Conservation (phyloP, 2,797 vertebrate genomes). For the Xenentodon cancila region DNA sequence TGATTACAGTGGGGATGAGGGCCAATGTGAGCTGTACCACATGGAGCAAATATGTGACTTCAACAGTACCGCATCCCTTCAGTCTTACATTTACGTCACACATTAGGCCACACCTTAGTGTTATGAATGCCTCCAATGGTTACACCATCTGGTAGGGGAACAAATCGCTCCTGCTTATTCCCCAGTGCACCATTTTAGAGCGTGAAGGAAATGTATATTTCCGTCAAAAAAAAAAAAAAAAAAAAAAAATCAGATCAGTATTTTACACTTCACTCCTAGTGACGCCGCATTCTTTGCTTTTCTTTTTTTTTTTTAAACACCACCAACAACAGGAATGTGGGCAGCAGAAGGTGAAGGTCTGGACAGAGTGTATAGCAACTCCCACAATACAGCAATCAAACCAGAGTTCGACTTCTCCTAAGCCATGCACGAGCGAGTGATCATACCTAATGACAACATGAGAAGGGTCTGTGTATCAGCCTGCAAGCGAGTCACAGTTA, state of each 20-base stretch:
- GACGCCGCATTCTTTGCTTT: slow-evolving; percentile 6
- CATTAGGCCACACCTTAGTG: slow-evolving; percentile 58
- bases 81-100: slow-evolving; percentile 29
- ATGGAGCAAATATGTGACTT: slow-evolving; percentile 41
- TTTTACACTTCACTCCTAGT: not conserved
- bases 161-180: slow-evolving; percentile 50
- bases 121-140: slow-evolving; percentile 63
- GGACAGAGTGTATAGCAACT: slow-evolving; percentile 36
- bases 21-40: slow-evolving; percentile 54
- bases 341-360: slow-evolving; percentile 32
- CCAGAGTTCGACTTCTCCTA: slow-evolving; percentile 8
- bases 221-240: slow-evolving; percentile 34
- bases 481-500: not conserved
- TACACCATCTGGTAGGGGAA: slow-evolving; percentile 66
- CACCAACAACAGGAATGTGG: slow-evolving; percentile 25
- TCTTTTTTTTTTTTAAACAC: not conserved
- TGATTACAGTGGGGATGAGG: slow-evolving; percentile 52
- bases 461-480: not conserved
- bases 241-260: not conserved
- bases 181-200: slow-evolving; percentile 48
- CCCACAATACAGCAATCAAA: slow-evolving; percentile 37
- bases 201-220: slow-evolving; percentile 60
- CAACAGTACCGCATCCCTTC: slow-evolving; percentile 47
- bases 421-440: slow-evolving; percentile 17
- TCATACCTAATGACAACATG: slow-evolving; percentile 12